Evolutionary conservation across 2,888 invertebrate genomes (phyloP).

Genomic region (Balanococcus diminutus): DNA sequence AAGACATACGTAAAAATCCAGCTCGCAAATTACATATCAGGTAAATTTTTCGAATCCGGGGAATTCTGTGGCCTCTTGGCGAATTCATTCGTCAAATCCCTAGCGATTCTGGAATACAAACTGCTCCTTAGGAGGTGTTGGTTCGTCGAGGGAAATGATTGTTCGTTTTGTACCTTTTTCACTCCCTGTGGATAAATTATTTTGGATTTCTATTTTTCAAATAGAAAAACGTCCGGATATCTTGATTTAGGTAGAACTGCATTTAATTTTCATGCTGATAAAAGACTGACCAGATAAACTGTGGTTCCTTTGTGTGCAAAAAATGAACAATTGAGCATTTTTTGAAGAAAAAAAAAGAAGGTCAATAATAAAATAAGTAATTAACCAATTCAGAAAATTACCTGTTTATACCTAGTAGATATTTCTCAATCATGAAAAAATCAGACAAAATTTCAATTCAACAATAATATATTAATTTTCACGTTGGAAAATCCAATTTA

Average conservation of each 20-base stretch:
- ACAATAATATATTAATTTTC: conserved; percentile 46
- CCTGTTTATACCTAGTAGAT: neutral
- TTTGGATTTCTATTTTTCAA: neutral
- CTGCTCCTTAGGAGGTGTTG: neutral
- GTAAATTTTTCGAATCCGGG: no score
- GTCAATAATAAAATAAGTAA: neutral
- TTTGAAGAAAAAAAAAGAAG: neutral
- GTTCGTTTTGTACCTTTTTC: neutral
- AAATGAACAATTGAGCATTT: no score
- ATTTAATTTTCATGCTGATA: neutral
- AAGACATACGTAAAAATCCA: neutral
- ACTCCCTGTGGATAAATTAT: neutral
- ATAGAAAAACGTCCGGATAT: neutral
- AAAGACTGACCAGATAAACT: neutral
- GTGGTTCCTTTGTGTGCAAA: neutral
- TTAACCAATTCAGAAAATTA: neutral
- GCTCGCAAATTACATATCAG: neutral
- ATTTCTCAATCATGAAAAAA: neutral
- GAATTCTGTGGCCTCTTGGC: neutral
- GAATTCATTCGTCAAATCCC: neutral
- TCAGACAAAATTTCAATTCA: conserved; percentile 6
- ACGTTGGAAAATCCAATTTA: neutral
- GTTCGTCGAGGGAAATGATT: neutral
- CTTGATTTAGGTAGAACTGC: neutral
- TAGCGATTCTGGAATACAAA: neutral